Base-by-base conservation (phyloP, 2,113 vertebrate species). In the Ivindomyrus marchei region DNA sequence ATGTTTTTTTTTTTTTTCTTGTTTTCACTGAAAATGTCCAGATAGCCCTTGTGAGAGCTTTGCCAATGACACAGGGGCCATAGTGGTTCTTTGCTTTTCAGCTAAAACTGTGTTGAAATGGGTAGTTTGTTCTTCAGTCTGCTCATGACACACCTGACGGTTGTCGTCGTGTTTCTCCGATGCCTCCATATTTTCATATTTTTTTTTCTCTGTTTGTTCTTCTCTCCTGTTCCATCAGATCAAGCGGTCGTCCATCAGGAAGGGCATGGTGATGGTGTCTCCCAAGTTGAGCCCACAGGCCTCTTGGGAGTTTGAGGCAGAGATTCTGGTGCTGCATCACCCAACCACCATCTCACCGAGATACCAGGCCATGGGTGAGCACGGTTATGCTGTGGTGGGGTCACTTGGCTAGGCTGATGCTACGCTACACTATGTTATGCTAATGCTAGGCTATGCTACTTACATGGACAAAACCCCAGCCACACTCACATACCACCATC, bases 221-320 rank as follows among this genome's bases (percentile, higher is more conserved):
- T 0, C 1, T 52, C 4, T 42, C 36, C 24, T 86, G 77, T 24
- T 52, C 90, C 92, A n/a, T 91, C 94, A 98, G 98, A 98, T 99
- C 93, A 99, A 99, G 91, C 97, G 98, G 39, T 98, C 98, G 0
- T 97, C 97, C 49, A 99, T 99, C 92, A 95, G 98, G 92, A 99
- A 99, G 90, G 98, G 98, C 90, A 99, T 99, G 98, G 98, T 98
- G 91, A 99, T 99, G 98, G 97, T 99, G 47, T 98, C 98, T 4
- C 97, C 98, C 0, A 97, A 97, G 85, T 90, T 99, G 91, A 97
- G 97, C 93, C 98, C 98, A 62, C 97, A 98, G 92, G 98, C 98
- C 0, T 98, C 97, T 0, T 99, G 98, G 98, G 98, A 99, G 93
- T 99, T 99, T 93, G 98, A 99, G 94, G 98, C 98, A 0, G 98